A percentile compares a stretch with the other conserved stretches of the same genome.
These are phyloP conservation scores for Limnephilus rhombicus DNA, from an alignment of 2,888 invertebrate genomes.

Conservation along the genomic window DNA sequence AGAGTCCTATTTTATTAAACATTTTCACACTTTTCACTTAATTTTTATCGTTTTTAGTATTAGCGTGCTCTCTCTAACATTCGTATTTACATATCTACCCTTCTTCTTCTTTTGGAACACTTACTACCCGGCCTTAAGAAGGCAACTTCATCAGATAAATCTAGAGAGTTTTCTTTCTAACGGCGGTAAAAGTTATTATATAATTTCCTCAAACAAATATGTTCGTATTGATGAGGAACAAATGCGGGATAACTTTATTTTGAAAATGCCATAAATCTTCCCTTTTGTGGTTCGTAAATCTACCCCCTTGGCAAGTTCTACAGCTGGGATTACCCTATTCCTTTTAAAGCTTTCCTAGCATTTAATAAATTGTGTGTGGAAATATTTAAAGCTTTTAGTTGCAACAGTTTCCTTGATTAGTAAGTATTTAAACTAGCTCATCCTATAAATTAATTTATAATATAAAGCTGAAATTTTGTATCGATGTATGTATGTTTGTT, in stretches of 20 bases:
- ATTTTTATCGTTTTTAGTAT: no score
- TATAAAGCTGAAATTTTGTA: no score
- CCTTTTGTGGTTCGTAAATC: not conserved
- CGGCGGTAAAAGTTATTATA: not conserved
- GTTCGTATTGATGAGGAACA: constrained; percentile 51
- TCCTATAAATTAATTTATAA: no score
- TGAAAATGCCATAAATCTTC: constrained; percentile 49
- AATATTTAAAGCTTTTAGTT: not conserved
- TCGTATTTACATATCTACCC: no score
- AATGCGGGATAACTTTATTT: constrained; percentile 53
- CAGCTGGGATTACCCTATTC: not conserved
- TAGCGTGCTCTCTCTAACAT: no score
- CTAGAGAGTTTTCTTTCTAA: not conserved
- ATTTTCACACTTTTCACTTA: no score
- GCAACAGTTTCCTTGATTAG: not conserved
- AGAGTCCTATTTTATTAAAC: no score
- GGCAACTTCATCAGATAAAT: not conserved
- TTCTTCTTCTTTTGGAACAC: no score
- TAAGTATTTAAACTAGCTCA: no score
- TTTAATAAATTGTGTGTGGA: not conserved
- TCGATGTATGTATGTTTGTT: no score
- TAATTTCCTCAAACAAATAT: not conserved
- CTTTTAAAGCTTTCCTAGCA: not conserved
- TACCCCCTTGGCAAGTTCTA: not conserved
- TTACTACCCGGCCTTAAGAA: not conserved